These are phyloP conservation scores for Epizoanthus fatuus DNA, from an alignment of 92 coral and sea anemone genomes.

Conservation along the genomic window DNA sequence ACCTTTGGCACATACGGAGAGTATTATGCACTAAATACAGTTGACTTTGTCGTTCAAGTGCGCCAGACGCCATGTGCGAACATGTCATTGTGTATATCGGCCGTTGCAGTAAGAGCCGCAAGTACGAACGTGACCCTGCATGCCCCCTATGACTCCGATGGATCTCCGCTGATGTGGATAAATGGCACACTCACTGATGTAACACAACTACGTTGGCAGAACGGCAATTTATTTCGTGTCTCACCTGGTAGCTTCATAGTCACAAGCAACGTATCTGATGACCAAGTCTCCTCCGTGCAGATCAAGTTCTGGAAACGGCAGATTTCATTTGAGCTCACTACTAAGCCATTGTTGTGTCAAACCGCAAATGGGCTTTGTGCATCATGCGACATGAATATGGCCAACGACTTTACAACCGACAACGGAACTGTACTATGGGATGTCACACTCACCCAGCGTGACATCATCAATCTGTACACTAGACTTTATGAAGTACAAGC, in stretches of 20 bases:
- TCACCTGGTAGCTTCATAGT: conserved; percentile 53
- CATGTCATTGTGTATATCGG: conserved; percentile 59
- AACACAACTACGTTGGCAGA: conserved; percentile 27
- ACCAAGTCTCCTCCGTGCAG: conserved; percentile 14
- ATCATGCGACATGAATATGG: conserved; percentile 66
- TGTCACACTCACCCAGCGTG: conserved; percentile 8
- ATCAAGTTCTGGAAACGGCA: conserved; percentile 44
- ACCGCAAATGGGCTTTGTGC: conserved; percentile 53
- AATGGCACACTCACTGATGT: conserved; percentile 36
- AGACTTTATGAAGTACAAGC: conserved; percentile 44
- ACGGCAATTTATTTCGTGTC: conserved; percentile 52
- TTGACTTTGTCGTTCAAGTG: conserved; percentile 57
- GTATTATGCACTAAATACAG: conserved; percentile 51
- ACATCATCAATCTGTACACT: conserved; percentile 4
- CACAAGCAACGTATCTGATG: conserved; percentile 19
- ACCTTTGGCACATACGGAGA: conserved; percentile 64
- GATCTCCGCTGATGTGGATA: conserved; percentile 58
- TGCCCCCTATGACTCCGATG: conserved; percentile 46
- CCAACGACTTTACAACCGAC: conserved; percentile 54
- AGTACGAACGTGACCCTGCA: conserved; percentile 48
- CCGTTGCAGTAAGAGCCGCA: conserved; percentile 69
- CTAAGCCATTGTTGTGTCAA: conserved; percentile 9
- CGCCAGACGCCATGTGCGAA: conserved; percentile 73
- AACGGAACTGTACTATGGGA: conserved; percentile 28
- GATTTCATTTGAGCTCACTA: conserved; percentile 40